A percentile compares a stretch with the other conserved stretches of the same genome.
These are phyloP conservation scores for Xenentodon cancila DNA, from an alignment of 2,797 vertebrate genomes.

Conservation along the genomic window DNA sequence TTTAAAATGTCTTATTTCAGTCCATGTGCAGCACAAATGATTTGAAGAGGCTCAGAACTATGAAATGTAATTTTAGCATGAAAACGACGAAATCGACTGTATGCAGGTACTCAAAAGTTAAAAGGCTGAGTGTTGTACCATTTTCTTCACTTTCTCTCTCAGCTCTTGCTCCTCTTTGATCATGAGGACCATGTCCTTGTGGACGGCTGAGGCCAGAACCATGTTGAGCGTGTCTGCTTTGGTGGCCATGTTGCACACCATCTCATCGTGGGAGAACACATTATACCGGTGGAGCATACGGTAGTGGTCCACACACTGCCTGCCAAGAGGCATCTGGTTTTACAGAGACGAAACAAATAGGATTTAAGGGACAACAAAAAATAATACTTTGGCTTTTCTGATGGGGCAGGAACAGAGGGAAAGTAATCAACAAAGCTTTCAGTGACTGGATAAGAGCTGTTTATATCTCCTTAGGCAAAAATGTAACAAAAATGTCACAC, in stretches of 20 bases:
- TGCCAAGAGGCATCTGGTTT: constrained; percentile 89
- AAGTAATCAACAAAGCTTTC: too few species aligned
- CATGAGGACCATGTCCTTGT: constrained; percentile 93
- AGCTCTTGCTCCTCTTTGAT: constrained; percentile 87
- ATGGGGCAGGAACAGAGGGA: background rate
- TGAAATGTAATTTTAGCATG: too few species aligned
- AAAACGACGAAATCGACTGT: too few species aligned
- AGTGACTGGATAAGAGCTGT: too few species aligned
- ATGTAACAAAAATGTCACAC: too few species aligned
- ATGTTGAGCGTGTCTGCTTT: constrained; percentile 88
- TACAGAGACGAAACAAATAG: background rate
- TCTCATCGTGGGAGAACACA: constrained; percentile 97
- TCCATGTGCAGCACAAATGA: too few species aligned
- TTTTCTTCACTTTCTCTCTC: constrained; percentile 87
- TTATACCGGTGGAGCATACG: constrained; percentile 92
- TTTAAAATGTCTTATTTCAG: too few species aligned
- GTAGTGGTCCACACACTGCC: constrained; percentile 97
- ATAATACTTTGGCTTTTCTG: too few species aligned
- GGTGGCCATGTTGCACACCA: constrained; percentile 96
- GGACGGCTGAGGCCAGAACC: constrained; percentile 92
- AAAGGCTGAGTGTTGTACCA: constrained; percentile 79
- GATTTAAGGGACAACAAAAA: too few species aligned
- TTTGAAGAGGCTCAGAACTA: too few species aligned
- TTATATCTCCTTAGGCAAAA: too few species aligned
- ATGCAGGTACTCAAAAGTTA: too few species aligned